Evolutionary conservation across 2,797 vertebrate genomes (phyloP).

Genomic region (Oophaga sylvatica): DNA sequence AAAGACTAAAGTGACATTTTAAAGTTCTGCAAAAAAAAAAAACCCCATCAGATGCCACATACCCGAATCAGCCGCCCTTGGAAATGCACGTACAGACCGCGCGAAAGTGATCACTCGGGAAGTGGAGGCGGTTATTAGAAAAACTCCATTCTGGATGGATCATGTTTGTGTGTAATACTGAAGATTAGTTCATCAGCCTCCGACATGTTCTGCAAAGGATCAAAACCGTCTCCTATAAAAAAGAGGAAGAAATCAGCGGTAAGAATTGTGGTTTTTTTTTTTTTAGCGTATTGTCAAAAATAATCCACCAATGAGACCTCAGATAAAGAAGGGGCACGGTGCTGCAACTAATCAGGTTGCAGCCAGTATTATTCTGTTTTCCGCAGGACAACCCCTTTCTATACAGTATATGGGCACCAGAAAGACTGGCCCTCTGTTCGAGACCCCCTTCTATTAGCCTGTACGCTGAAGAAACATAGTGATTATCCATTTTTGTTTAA

Average conservation of each 20-base stretch:
- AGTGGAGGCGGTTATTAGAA: neutral
- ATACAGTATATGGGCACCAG: too few relatives aligned
- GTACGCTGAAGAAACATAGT: too few relatives aligned
- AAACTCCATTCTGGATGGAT: neutral
- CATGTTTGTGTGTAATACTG: too few relatives aligned
- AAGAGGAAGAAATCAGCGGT: neutral
- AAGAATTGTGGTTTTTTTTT: neutral
- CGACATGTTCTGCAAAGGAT: neutral
- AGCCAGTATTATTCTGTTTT: too few relatives aligned
- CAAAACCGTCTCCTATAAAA: neutral
- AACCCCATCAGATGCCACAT: neutral
- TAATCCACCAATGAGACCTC: neutral
- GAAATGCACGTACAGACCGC: neutral
- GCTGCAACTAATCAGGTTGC: neutral
- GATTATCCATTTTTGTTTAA: too few relatives aligned
- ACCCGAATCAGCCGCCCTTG: neutral
- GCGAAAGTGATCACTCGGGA: neutral
- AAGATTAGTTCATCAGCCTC: neutral
- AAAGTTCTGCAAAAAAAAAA: conserved; percentile 1
- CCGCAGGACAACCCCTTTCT: too few relatives aligned
- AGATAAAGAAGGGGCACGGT: neutral
- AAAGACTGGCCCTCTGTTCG: too few relatives aligned
- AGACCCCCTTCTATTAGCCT: too few relatives aligned
- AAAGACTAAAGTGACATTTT: neutral
- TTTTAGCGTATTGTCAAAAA: neutral